phyloP scores from a whole-genome alignment of 2,797 vertebrate species.

The Pangasius mekongensis region DNA sequence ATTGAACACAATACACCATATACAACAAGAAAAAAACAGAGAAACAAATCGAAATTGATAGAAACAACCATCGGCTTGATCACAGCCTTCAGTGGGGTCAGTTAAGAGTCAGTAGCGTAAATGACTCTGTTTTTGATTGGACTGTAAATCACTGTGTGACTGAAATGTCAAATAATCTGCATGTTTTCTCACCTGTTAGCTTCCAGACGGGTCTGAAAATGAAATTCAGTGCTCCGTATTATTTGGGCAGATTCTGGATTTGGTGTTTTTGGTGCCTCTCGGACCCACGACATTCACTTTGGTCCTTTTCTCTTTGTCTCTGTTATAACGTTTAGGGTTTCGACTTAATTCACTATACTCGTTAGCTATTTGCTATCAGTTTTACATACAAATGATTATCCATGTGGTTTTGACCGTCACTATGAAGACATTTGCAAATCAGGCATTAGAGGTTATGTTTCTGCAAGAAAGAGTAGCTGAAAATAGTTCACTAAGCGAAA shows the following conservation, averaged over 20 bases:
- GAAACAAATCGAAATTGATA: neutral
- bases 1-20: neutral
- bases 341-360: neutral
- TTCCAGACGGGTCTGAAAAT: neutral
- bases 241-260: neutral
- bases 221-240: neutral
- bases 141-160: neutral
- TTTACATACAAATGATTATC: neutral
- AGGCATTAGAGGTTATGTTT: too few species aligned
- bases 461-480: too few species aligned
- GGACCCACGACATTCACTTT: too few species aligned
- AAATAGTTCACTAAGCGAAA: too few species aligned
- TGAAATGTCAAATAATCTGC: too few species aligned
- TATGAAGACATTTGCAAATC: too few species aligned
- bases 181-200: neutral
- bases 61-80: neutral
- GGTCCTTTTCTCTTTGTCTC: neutral
- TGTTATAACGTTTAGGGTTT: neutral
- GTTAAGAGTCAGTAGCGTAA: too few species aligned
- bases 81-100: neutral
- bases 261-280: neutral
- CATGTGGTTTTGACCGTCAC: neutral
- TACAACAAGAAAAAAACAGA: too few species aligned
- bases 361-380: too few species aligned
- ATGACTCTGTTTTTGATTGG: too few species aligned